phyloP scores from a whole-genome alignment of 2,888 invertebrate species.

The Eupithecia subfuscata region DNA sequence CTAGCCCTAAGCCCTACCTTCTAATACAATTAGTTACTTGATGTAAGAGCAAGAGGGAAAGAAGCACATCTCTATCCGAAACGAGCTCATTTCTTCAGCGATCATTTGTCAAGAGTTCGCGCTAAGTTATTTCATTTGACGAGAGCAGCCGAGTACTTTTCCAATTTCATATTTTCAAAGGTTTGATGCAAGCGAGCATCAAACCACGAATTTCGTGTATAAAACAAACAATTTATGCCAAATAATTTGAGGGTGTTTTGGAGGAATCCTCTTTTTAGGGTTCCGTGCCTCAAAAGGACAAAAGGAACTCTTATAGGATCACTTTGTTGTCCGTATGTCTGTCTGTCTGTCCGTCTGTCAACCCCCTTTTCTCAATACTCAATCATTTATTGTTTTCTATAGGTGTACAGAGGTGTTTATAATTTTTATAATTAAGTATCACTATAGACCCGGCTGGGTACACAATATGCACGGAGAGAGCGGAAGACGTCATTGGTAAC shows the following conservation, averaged over 20 bases:
- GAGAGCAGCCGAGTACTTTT: constrained; percentile 27
- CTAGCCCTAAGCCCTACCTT: background rate
- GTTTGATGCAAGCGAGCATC: background rate
- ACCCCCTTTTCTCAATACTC: too few relatives aligned
- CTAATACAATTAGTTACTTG: background rate
- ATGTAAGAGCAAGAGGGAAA: background rate
- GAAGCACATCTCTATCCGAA: constrained; percentile 2
- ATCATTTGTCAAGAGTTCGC: constrained; percentile 33
- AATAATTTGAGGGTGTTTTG: background rate
- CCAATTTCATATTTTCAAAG: constrained; percentile 9
- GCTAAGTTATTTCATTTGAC: constrained; percentile 42
- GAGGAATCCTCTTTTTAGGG: background rate
- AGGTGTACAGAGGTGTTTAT: too few relatives aligned
- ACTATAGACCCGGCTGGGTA: too few relatives aligned
- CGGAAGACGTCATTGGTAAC: too few relatives aligned
- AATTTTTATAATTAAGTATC: too few relatives aligned
- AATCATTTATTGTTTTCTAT: too few relatives aligned
- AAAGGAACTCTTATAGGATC: too few relatives aligned
- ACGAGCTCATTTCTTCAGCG: constrained; percentile 10
- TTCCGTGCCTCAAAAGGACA: too few relatives aligned
- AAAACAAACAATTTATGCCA: constrained; percentile 12
- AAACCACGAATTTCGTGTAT: background rate
- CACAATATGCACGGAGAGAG: too few relatives aligned
- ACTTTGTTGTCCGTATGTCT: too few relatives aligned
- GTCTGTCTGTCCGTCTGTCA: too few relatives aligned